Evolutionary conservation across 2,888 invertebrate genomes (phyloP).

Genomic region (Drosophila nr. perissopoda): DNA sequence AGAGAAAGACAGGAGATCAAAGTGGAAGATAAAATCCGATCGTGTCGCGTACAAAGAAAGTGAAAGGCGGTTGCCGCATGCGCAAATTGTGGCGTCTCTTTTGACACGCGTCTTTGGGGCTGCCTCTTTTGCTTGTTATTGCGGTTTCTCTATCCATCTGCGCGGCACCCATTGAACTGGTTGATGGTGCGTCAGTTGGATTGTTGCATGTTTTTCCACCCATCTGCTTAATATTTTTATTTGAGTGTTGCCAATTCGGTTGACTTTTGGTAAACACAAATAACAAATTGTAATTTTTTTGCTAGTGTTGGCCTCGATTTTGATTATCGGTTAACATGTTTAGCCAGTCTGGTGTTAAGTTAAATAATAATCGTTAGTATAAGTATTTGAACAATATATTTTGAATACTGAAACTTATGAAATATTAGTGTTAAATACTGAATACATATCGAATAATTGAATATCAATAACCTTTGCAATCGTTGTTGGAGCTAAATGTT

Average conservation of each 20-base stretch:
- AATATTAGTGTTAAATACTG: neutral
- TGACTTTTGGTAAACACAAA: neutral
- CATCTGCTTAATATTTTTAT: neutral
- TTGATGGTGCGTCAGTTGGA: neutral
- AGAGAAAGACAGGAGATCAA: neutral
- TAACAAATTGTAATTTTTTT: neutral
- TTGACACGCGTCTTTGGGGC: conserved; percentile 40
- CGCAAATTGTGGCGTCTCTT: conserved; percentile 41
- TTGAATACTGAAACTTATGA: neutral
- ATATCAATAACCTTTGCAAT: neutral
- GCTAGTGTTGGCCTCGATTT: neutral
- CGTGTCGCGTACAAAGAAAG: conserved; percentile 44
- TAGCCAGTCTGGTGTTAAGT: neutral
- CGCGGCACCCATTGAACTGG: neutral
- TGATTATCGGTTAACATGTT: neutral
- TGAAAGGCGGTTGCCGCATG: conserved; percentile 50
- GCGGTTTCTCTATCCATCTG: neutral
- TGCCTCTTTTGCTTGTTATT: conserved; percentile 4
- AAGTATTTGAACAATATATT: neutral
- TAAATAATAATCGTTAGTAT: neutral
- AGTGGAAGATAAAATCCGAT: neutral
- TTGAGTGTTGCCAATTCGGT: neutral
- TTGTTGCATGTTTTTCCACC: neutral
- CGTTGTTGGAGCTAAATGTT: neutral
- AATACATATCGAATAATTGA: neutral